These are phyloP conservation scores for Ataeniobius toweri DNA, from an alignment of 2,797 vertebrate genomes.

Conservation along the genomic window DNA sequence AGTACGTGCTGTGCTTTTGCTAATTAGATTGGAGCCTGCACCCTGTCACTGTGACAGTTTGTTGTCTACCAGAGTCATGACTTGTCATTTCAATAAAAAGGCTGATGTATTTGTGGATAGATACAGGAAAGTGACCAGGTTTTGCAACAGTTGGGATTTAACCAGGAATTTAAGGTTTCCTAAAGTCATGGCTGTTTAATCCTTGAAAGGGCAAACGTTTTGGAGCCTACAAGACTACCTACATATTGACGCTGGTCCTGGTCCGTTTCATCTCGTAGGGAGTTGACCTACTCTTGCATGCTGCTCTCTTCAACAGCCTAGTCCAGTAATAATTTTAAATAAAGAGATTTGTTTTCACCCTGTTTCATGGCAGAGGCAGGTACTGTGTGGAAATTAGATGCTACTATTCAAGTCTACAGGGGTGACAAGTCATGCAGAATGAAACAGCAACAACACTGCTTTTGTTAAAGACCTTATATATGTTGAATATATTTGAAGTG, in stretches of 20 bases:
- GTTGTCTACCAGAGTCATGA: conserved; percentile 32
- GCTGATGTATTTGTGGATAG: conserved; percentile 16
- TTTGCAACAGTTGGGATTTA: neutral
- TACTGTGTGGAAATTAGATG: neutral
- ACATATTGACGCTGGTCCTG: neutral
- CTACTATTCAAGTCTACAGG: neutral
- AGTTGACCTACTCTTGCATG: neutral
- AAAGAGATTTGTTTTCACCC: neutral
- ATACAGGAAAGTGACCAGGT: neutral
- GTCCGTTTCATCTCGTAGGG: neutral
- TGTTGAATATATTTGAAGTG: neutral
- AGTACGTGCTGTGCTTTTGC: conserved; percentile 55
- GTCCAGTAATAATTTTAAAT: neutral
- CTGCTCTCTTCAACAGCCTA: neutral
- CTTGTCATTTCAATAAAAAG: conserved; percentile 4
- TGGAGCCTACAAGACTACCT: neutral
- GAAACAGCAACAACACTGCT: too few species aligned
- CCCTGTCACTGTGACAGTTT: conserved; percentile 46
- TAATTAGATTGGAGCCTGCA: conserved; percentile 57
- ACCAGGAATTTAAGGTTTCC: neutral
- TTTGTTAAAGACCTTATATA: too few species aligned
- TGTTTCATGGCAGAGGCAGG: neutral
- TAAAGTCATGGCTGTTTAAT: neutral
- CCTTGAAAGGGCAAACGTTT: neutral
- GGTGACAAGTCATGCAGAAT: neutral